Conservation (phyloP, 2,888 invertebrate genomes). For the Spodoptera picta region DNA sequence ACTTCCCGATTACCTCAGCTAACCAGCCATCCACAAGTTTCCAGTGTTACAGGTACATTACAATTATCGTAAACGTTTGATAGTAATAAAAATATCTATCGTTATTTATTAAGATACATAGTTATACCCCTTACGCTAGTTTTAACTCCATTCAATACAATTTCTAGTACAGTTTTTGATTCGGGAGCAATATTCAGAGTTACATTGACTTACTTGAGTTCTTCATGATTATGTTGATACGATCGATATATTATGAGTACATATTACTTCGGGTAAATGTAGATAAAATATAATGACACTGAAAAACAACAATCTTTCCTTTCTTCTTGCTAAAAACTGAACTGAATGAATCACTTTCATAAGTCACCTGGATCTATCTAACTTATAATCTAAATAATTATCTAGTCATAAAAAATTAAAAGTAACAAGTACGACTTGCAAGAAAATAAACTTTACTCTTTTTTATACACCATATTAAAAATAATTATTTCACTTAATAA, state of each 20-base stretch:
- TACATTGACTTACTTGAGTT: background rate
- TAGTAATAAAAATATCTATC: conserved; percentile 59
- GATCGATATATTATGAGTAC: conserved; percentile 1
- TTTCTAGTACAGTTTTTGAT: conserved; percentile 35
- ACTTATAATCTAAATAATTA: conserved; percentile 20
- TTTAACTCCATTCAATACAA: conserved; percentile 50
- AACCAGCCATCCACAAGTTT: conserved; percentile 44
- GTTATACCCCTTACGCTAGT: conserved; percentile 49
- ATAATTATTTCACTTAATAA: conserved; percentile 3
- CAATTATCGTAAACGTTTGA: conserved; percentile 55
- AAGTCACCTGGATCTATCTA: conserved; percentile 32
- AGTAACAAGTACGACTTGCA: conserved; percentile 11
- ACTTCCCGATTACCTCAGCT: conserved; percentile 12
- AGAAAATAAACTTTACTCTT: conserved; percentile 23
- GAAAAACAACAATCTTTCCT: background rate
- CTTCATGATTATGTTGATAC: conserved; percentile 17
- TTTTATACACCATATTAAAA: conserved; percentile 7
- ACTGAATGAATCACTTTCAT: conserved; percentile 17
- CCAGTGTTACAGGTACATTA: conserved; percentile 60
- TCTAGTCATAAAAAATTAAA: conserved; percentile 28
- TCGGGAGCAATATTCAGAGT: background rate
- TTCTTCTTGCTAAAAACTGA: conserved; percentile 9
- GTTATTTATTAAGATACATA: conserved; percentile 53
- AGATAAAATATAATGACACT: too few relatives aligned
- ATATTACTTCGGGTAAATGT: background rate